These are phyloP conservation scores for Elachura formosa DNA, from an alignment of 2,113 vertebrate genomes.

Conservation along the genomic window DNA sequence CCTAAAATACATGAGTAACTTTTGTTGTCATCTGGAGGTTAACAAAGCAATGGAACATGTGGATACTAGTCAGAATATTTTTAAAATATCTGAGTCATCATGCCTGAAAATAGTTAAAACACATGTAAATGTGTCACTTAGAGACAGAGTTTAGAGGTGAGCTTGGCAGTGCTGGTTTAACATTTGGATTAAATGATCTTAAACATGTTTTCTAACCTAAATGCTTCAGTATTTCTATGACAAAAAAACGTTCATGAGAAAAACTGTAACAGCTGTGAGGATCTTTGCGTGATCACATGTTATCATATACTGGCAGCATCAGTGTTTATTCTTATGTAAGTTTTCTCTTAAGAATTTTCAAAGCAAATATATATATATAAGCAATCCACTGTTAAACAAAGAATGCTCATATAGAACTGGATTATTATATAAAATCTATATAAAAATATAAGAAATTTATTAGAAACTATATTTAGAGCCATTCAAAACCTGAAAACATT, in stretches of 20 bases:
- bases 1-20: background rate
- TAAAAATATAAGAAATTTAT: background rate
- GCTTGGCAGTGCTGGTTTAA: background rate
- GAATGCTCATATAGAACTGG: background rate
- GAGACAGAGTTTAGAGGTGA: background rate
- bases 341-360: background rate
- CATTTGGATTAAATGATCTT: background rate
- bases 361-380: background rate
- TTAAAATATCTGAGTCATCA: background rate
- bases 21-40: background rate
- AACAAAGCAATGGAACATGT: background rate
- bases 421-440: background rate
- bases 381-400: background rate
- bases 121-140: rapidly evolving
- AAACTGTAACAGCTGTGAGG: background rate
- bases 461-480: background rate
- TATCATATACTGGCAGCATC: background rate
- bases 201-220: background rate
- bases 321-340: background rate
- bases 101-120: background rate
- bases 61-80: background rate
- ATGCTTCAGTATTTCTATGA: background rate
- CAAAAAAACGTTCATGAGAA: background rate
- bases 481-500: background rate
- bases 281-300: background rate